These are phyloP conservation scores for Drosophila falleni DNA, from an alignment of 2,888 invertebrate genomes.

Conservation along the genomic window DNA sequence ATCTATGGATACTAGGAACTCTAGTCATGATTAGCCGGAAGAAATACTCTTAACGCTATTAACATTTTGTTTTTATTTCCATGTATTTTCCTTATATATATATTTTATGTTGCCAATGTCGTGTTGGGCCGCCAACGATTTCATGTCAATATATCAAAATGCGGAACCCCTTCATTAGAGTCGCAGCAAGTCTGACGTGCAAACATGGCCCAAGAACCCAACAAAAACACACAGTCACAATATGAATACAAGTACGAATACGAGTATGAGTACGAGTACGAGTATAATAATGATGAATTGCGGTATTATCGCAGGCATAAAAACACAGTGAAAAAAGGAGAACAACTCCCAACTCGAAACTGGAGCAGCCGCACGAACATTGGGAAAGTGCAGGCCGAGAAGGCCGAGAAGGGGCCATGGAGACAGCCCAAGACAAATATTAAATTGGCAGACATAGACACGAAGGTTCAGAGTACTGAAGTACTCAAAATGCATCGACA, in stretches of 20 bases:
- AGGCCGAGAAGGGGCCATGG: conserved; percentile 31
- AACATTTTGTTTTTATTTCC: conserved; percentile 51
- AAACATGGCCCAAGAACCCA: conserved; percentile 36
- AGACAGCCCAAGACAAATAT: conserved; percentile 65
- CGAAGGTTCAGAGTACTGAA: conserved; percentile 27
- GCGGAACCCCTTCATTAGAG: conserved; percentile 75
- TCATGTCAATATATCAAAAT: conserved; percentile 77
- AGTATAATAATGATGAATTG: conserved; percentile 83
- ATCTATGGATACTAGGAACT: conserved; percentile 29
- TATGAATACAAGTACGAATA: conserved; percentile 19
- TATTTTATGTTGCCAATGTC: conserved; percentile 21
- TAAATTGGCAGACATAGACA: conserved; percentile 61
- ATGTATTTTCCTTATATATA: conserved; percentile 16
- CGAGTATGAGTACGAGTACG: conserved; percentile 25
- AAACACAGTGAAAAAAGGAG: conserved; percentile 29
- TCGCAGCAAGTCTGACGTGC: conserved; percentile 47
- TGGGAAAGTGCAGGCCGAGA: conserved; percentile 59
- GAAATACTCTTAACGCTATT: conserved; percentile 21
- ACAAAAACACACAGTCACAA: conserved; percentile 8
- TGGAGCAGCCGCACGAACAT: conserved; percentile 76
- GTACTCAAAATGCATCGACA: conserved; percentile 76
- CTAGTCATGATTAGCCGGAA: conserved; percentile 35
- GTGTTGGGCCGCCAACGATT: conserved; percentile 36
- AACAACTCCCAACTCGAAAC: conserved; percentile 46
- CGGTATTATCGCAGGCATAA: conserved; percentile 74